Evolutionary conservation across 2,888 invertebrate species (phyloP), one percentile per base, ranked within the genome.

Genomic region (Lobophora halterata): DNA sequence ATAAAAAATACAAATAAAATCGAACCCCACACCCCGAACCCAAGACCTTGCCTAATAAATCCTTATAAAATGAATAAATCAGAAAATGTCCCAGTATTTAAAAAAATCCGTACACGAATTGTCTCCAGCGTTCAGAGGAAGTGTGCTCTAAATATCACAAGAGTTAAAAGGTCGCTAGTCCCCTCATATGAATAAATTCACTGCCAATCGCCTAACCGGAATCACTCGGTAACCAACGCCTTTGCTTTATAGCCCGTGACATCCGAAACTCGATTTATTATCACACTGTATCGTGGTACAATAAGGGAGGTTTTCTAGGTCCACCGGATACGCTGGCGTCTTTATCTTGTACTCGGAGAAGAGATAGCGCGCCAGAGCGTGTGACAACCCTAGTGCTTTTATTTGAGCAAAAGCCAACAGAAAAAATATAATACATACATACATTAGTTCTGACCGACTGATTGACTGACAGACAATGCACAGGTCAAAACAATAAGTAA

Each of bases 201-300:
- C 69, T 55, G 61, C 57, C 62, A 61, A 62, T 60, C 63, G 60
- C 30, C 46, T 39, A 39, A 39, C 79, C 82, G 85, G 85, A 86
- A 74, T 76, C 73, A 69, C 78, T 81, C 80, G 82, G 85, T 85
- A 83, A 79, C 79, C 81, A 68, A 77, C 79, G 82, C 79, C 83
- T 83, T 81, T 79, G 87, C 75, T 85, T 87, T 87, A 87, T 87
- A 85, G 69, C 75, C 80, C 86, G 69, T 87, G 76, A 83, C 82
- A 81, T 86, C 87, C 87, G 86, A 79, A 78, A 75, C 76, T 67
- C 72, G 70, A 86, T 86, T 85, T 86, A 85, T 86, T 71, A 69
- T 82, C 76, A 74, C 78, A 70, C 76, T 69, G 36, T 36, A 42
- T n/a, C n/a, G n/a, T n/a, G n/a, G n/a, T n/a, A n/a, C 56, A 62